These are phyloP conservation scores for Parnassius apollo DNA, from an alignment of 2,888 invertebrate species.

Conservation along the genomic window DNA sequence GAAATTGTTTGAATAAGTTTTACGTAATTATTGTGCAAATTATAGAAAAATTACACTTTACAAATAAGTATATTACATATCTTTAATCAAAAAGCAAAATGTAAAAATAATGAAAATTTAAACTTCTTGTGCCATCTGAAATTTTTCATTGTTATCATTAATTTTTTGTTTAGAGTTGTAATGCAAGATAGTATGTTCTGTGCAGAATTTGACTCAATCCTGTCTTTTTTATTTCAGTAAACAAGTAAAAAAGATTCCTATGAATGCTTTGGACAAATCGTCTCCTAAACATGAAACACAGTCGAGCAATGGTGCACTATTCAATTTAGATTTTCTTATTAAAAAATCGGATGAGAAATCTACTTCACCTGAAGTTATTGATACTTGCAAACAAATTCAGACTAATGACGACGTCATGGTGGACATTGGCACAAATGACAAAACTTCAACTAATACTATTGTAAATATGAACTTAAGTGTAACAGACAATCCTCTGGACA, in stretches of 20 bases:
- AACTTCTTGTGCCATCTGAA: too few relatives aligned
- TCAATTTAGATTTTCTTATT: constrained; percentile 78
- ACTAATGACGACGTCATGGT: constrained; percentile 79
- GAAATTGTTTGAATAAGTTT: too few relatives aligned
- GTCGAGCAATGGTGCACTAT: constrained; percentile 47
- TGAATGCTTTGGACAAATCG: constrained; percentile 80
- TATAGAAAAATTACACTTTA: too few relatives aligned
- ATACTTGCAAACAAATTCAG: constrained; percentile 31
- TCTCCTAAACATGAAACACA: constrained; percentile 56
- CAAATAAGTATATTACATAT: too few relatives aligned
- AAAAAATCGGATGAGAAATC: constrained; percentile 52
- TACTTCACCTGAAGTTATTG: constrained; percentile 29
- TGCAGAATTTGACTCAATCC: too few relatives aligned
- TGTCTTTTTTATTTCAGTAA: constrained; percentile 58
- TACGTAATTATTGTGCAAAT: too few relatives aligned
- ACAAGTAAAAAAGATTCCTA: constrained; percentile 81
- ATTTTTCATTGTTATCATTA: too few relatives aligned
- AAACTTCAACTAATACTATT: constrained; percentile 34
- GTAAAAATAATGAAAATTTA: too few relatives aligned
- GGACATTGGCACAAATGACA: constrained; percentile 64
- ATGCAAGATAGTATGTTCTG: too few relatives aligned
- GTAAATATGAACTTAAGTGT: constrained; percentile 35
- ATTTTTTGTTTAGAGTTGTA: too few relatives aligned
- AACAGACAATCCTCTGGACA: constrained; percentile 43
- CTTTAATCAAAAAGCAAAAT: too few relatives aligned